Base-by-base conservation (phyloP, 2,888 invertebrate genomes). In the Ceratothoa steindachneri region DNA sequence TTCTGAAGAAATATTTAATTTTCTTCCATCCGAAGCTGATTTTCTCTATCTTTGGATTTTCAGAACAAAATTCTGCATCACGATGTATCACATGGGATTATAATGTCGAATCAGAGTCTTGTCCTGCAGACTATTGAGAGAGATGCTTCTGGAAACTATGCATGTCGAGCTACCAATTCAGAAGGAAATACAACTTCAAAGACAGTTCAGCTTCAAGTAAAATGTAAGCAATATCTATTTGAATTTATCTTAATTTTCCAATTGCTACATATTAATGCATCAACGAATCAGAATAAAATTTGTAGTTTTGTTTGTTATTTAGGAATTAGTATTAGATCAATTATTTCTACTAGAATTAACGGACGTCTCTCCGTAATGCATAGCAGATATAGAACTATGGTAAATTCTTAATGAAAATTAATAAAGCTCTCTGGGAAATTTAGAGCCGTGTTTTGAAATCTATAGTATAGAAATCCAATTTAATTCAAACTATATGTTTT, bases 211-310 rank as follows among this genome's bases (percentile, higher is more conserved):
- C 77, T 77, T 28, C 69, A 28, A 22, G 72, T 77, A 19, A 77
- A 77, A 53, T 77, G 77, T 77, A 53, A 77, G 77, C 69, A n/a
- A n/a, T n/a, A n/a, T n/a, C n/a, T n/a, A n/a, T n/a, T n/a, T 55
- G 27, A 29, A 27, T 12, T 52, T 3, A 19, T 66, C 7, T 19
- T 65, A 5, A 19, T 71, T 41, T 67, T 19, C 19, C n/a, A n/a
- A n/a, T n/a, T n/a, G n/a, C n/a, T n/a, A n/a, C n/a, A n/a, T n/a
- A n/a, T n/a, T n/a, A n/a, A n/a, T n/a, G n/a, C n/a, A 15, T 15
- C 15, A 51, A 51, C 51, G 15, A 12, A 51, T 51, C 9, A 9
- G 51, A 12, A 15, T 51, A 9, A 51, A 15, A 51, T 15, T 51
- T 12, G 51, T 12, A 9, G 51, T 12, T 9, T 9, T 51, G 15